Base-by-base conservation (phyloP, 2,113 vertebrate species). In the Lipotes vexillifer region DNA sequence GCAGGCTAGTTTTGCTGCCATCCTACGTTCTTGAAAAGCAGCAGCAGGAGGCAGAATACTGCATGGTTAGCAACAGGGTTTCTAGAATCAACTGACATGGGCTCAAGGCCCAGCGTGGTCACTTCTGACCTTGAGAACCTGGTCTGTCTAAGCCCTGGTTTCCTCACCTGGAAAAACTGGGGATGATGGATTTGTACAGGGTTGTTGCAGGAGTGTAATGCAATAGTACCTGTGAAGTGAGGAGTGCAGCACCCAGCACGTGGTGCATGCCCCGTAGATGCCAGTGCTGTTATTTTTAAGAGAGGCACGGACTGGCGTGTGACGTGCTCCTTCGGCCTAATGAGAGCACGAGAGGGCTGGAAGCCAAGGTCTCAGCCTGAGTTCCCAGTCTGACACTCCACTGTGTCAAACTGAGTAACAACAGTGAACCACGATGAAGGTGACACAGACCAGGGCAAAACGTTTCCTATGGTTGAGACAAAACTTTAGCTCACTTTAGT, bases 171-270 rank as follows among this genome's bases (percentile, higher is more conserved):
- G 52, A 12, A 65, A 69, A 71, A 23, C 49, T 0, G 7, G 14
- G 21, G 78, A 23, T 27, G 41, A 65, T 27, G 23, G 12, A 18
- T 41, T 33, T 41, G 8, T 0, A 20, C 2, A 44, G 31, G 20
- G 21, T 10, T 49, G 66, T 65, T 6, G 1, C 0, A n/a, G 55
- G n/a, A 25, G 6, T 20, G 38, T 85, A 18, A 18, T 5, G 21
- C n/a, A 21, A 52, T 0, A 25, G 71, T 0, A 2, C 20, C 41
- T 2, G 2, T 2, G 27, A 46, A 59, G 29, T 0, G 38, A 6
- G n/a, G 14, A 11, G 17, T 0, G n/a, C 23, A 38, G 59, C 2
- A 1, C 38, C 29, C 1, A 3, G 55, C 31, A 14, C 0, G 7
- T 1, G 33, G 29, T 29, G 15, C 36, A 13, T 0, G 1, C 91